These are phyloP conservation scores for Heterocephalus glaber DNA, from an alignment of 2,113 vertebrate genomes.

Conservation along the genomic window DNA sequence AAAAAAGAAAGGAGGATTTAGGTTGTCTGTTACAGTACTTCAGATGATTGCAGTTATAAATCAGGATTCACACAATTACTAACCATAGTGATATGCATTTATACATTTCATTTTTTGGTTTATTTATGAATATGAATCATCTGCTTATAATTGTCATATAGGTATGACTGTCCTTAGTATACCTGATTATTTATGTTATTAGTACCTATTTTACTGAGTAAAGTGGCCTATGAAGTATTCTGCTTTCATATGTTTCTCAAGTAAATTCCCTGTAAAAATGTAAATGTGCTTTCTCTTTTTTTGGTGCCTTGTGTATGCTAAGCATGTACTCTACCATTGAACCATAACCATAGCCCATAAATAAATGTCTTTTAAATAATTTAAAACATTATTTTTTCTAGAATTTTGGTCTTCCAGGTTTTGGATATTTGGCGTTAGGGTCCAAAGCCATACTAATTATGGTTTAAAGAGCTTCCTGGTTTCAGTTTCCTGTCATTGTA, in stretches of 20 bases:
- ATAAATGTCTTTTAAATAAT: not conserved
- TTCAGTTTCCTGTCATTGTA: not conserved
- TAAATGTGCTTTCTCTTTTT: not conserved
- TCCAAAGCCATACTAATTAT: not conserved
- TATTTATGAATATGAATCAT: not conserved
- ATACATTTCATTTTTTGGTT: not conserved
- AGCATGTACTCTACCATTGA: not conserved
- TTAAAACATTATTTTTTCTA: not conserved
- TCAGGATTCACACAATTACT: not conserved
- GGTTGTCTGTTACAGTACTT: not conserved
- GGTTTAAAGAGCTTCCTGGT: not conserved
- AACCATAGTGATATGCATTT: not conserved
- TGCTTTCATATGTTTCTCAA: not conserved
- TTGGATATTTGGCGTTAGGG: not conserved
- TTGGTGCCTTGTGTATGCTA: not conserved
- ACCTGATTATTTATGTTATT: not conserved
- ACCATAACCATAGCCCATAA: not conserved
- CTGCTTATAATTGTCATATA: not conserved
- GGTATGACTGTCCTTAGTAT: not conserved
- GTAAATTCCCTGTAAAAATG: not conserved
- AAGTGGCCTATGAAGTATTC: not conserved
- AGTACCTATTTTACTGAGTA: not conserved
- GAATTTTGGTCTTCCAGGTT: not conserved
- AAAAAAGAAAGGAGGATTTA: not conserved
- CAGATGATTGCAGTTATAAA: not conserved